Base-by-base conservation (phyloP, 2,797 vertebrate genomes). In the Amblyopsis hoosieri region DNA sequence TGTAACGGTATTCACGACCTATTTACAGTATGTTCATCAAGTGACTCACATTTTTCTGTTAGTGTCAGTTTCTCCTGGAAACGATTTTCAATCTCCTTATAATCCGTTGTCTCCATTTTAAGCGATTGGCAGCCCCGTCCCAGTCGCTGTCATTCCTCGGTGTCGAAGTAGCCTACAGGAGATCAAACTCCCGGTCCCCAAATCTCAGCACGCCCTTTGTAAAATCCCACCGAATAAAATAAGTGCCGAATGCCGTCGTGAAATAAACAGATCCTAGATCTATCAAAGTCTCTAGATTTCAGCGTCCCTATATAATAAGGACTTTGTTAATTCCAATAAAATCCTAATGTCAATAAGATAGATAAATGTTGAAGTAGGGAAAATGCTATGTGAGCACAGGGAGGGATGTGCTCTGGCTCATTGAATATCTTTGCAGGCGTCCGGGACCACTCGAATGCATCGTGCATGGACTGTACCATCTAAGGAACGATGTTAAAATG, bases 71-170 rank as follows among this genome's bases (percentile, higher is more conserved):
- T 91, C 82, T 90, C 85, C 79, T 91, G 85, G 46, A 93, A 79
- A 64, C 76, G 10, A 66, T 67, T 81, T 51, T 87, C 90, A 0
- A 94, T 88, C 62, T 90, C 82, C 9, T 70, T 88, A 87, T 84
- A 90, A 83, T 94, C 92, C 93, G 93, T 87, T 9, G 82, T 86
- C 67, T 85, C 76, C 84, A 75, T 85, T 90, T 90, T 78, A 89
- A 74, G 70, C 69, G 69, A 74, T 76, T 63, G 57, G 31, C 54
- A 78, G 82, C 71, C 66, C 74, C 12, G 60, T 78, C 74, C 79
- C 87, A 71, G 79, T 71, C 62, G 84, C 82, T 84, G 84, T 92
- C 91, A 94, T 92, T 92, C 93, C 92, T 90, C 85, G 82, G 78
- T 78, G 72, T 79, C 79, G 65, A 61, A 66, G 75, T 70, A 74